These are phyloP conservation scores for Myzus persicae DNA, from an alignment of 1,140 invertebrate genomes.

Conservation along the genomic window DNA sequence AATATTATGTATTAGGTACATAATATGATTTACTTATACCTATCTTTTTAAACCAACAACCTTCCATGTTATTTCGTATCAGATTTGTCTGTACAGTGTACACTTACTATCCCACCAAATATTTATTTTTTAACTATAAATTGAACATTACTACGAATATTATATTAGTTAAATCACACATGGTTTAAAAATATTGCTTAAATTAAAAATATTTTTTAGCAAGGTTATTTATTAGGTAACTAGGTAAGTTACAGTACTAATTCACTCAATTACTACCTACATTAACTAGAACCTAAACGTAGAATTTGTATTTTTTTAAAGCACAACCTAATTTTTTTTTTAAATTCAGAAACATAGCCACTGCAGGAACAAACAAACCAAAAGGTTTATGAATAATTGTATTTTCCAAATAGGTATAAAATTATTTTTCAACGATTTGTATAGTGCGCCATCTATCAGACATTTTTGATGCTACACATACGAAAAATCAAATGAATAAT, in stretches of 20 bases:
- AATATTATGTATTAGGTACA: not conserved
- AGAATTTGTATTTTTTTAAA: no score
- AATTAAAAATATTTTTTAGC: no score
- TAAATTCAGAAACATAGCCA: not conserved
- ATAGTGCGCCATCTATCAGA: not conserved
- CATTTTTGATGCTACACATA: not conserved
- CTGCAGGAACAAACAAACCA: no score
- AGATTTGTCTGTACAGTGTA: not conserved
- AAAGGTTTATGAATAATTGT: no score
- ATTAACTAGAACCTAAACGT: no score
- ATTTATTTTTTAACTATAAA: not conserved
- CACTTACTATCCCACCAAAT: not conserved
- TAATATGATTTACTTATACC: no score
- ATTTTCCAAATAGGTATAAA: no score
- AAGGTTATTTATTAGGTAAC: no score
- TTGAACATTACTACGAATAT: not conserved
- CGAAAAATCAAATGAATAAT: not conserved
- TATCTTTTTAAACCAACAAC: not conserved
- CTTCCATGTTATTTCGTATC: not conserved
- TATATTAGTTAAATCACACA: no score
- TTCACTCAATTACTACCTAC: no score
- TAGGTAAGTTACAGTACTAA: no score
- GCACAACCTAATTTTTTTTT: not conserved
- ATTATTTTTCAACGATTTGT: not conserved
- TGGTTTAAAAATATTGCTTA: no score